Evolutionary conservation across 1,140 invertebrate species (phyloP), one percentile per base, ranked within the genome.

Genomic region (Neelides sp.): DNA sequence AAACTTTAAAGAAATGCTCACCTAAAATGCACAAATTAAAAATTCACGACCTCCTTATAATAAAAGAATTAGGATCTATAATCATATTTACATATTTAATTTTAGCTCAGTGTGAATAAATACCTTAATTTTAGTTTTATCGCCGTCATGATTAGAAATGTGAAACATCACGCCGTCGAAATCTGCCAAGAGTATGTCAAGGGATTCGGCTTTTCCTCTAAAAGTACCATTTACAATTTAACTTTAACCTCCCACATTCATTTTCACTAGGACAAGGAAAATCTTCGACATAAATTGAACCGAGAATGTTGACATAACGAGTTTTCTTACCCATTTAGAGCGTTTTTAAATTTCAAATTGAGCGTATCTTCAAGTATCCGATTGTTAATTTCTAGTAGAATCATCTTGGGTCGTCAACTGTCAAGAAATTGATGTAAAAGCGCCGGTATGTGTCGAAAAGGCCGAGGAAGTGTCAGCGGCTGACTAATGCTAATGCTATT

Each of bases 121-220:
- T 75, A 96, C 91, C 73, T 82, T 82, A 73, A 97, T 78, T 84
- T 96, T 97, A 59, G 84, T 84, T 77, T 95, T 96, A 68, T 98
- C 92, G 59, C 80, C 82, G 72, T 90, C 85, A 58, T 90, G 75
- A 78, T 96, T 98, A 45, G 94, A 97, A 74, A 98, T 85, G 71
- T 97, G 92, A 75, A 94, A 98, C 50, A 98, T 70, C 48, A 96
- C 94, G 59, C 95, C 94, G 78, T 98, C 95, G 74, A 98, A 98
- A 76, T 99, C 95, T 61, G 89, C 84, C 67, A 95, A 78, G 54
- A 77, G 84, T 58, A 97, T 82, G 72, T 96, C 90, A 62, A 92
- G 90, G 52, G 82, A 85, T 66, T 98, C 94, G 61, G 85, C 82
- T 77, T 97, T 98, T 65, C 82, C 81, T 50, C 92, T 96, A 72